Evolutionary conservation across 2,113 vertebrate genomes (phyloP).

Genomic region (Osmerus eperlanus): DNA sequence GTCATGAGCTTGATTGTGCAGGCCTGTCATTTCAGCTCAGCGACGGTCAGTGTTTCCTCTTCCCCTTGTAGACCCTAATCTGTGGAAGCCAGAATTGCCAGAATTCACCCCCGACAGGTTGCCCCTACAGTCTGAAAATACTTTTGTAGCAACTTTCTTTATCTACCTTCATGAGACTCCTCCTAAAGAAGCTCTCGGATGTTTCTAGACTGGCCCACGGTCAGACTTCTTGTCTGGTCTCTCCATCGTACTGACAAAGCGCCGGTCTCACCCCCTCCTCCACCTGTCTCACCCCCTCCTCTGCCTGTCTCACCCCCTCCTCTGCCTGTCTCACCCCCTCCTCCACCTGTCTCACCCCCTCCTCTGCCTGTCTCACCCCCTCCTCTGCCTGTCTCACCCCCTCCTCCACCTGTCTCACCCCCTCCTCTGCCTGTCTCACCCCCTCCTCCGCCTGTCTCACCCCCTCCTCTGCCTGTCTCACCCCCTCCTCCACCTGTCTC

Average conservation of each 20-base stretch:
- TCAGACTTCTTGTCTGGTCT: background rate
- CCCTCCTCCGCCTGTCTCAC: background rate
- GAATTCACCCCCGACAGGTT: no score
- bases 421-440: no score
- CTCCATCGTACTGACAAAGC: background rate
- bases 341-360: constrained; percentile 4
- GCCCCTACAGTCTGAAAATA: background rate
- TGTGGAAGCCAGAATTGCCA: no score
- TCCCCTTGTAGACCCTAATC: no score
- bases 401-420: background rate
- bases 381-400: background rate
- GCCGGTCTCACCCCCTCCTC: no score
- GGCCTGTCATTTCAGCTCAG: no score
- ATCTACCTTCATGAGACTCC: background rate
- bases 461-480: background rate
- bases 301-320: background rate
- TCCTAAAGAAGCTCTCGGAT: background rate
- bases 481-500: background rate
- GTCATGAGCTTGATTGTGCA: no score
- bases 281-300: constrained; percentile 9
- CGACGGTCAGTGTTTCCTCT: no score
- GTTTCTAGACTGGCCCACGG: no score
- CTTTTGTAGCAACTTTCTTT: background rate
- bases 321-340: background rate
- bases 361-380: background rate